These are phyloP conservation scores for Columbina picui DNA, from an alignment of 2,113 vertebrate species.

Conservation along the genomic window DNA sequence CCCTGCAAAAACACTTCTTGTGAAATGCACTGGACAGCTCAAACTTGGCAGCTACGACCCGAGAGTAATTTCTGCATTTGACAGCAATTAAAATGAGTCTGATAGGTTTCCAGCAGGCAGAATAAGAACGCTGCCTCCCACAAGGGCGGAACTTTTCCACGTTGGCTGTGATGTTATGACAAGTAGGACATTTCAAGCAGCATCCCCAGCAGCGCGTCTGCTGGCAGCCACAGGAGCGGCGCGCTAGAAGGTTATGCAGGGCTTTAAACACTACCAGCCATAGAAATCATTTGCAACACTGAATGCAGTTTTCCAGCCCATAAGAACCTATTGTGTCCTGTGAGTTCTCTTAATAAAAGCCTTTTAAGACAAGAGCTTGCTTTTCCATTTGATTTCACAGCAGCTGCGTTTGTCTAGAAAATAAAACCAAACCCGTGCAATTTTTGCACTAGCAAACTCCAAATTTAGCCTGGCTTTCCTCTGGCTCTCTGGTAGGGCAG, in stretches of 20 bases:
- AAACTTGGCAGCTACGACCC: background rate
- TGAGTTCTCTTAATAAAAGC: background rate
- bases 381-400: background rate
- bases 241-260: background rate
- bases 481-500: background rate
- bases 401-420: background rate
- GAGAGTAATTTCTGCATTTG: background rate
- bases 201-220: background rate
- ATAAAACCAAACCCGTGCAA: background rate
- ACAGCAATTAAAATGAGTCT: background rate
- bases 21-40: background rate
- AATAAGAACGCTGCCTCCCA: background rate
- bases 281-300: background rate
- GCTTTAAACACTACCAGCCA: background rate
- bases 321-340: background rate
- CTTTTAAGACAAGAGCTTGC: background rate
- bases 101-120: background rate
- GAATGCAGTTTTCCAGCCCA: background rate
- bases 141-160: background rate
- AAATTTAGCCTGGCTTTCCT: background rate
- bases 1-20: background rate
- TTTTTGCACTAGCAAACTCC: background rate
- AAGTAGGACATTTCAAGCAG: background rate
- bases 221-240: background rate
- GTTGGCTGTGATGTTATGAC: background rate